Percentiles rank a stretch among this genome's conserved stretches.
These are phyloP conservation scores for Zygogramma bicolorata DNA, from an alignment of 2,888 invertebrate genomes.

Conservation along the genomic window DNA sequence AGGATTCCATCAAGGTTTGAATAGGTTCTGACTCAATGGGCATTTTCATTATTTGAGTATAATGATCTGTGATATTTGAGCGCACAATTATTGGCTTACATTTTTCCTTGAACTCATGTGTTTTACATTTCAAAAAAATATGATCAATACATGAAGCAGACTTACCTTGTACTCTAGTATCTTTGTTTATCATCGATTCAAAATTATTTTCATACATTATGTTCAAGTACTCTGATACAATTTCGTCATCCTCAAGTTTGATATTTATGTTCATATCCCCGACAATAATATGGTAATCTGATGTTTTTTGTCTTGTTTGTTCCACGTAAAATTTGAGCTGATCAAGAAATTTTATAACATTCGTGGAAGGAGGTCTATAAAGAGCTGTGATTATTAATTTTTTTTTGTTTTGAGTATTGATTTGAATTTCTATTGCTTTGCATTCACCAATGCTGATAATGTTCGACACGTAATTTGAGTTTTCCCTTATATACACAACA, in stretches of 20 bases:
- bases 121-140: conserved; percentile 9
- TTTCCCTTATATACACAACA: conserved; percentile 11
- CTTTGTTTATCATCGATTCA: conserved; percentile 14
- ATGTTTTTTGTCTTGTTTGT: conserved; percentile 1
- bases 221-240: conserved; percentile 5
- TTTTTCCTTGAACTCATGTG: too few relatives aligned
- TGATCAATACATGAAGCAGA: conserved; percentile 11
- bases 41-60: background rate
- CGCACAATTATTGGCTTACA: too few relatives aligned
- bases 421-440: conserved; percentile 17
- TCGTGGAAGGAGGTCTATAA: conserved; percentile 17
- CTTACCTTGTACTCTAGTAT: conserved; percentile 14
- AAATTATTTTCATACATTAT: conserved; percentile 8
- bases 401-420: conserved; percentile 11
- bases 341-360: conserved; percentile 7
- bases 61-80: too few relatives aligned
- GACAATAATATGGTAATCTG: background rate
- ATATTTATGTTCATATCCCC: conserved; percentile 15
- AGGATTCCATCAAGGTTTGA: background rate
- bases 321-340: conserved; percentile 9
- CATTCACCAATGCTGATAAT: conserved; percentile 8
- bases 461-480: conserved; percentile 10
- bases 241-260: background rate
- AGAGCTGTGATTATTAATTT: conserved; percentile 19
- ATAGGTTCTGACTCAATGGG: conserved; percentile 15